A percentile compares a stretch with the other conserved stretches of the same genome.
Evolutionary conservation across 1,140 invertebrate genomes (phyloP).

Genomic region (Gryllus bimaculatus): DNA sequence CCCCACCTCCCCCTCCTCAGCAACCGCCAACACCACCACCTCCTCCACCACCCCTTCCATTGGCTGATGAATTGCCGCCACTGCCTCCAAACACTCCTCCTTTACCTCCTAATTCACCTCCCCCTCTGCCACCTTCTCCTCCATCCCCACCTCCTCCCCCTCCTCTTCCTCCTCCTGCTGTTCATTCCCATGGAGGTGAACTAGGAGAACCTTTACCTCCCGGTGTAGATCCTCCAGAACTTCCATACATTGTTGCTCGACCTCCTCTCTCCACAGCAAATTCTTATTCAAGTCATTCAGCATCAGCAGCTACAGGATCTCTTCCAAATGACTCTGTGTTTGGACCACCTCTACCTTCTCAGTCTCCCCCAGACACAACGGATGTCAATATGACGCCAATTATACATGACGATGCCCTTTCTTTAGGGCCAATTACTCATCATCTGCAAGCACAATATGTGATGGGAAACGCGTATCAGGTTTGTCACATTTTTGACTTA

Average conservation of each 20-base stretch:
- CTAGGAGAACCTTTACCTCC: slow-evolving; percentile 39
- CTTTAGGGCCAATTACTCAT: neutral
- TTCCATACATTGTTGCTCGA: slow-evolving; percentile 21
- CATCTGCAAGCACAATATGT: slow-evolving; percentile 8
- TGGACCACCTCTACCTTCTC: slow-evolving; percentile 19
- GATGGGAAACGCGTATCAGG: slow-evolving; percentile 12
- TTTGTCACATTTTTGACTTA: neutral
- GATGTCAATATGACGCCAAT: slow-evolving; percentile 9
- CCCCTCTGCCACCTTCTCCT: slow-evolving; percentile 13
- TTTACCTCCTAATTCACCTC: slow-evolving; percentile 1
- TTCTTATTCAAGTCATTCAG: neutral
- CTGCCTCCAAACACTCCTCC: slow-evolving; percentile 8
- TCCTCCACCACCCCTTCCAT: slow-evolving; percentile 11
- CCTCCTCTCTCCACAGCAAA: slow-evolving; percentile 12
- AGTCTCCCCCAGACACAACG: slow-evolving; percentile 15
- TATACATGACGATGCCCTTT: neutral
- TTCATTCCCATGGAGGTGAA: slow-evolving; percentile 8
- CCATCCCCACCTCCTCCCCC: slow-evolving; percentile 39
- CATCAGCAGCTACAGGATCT: slow-evolving; percentile 18
- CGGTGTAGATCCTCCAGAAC: slow-evolving; percentile 39
- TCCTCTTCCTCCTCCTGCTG: slow-evolving; percentile 24
- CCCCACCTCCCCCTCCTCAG: slow-evolving; percentile 11
- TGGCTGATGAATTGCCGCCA: neutral
- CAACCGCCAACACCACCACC: slow-evolving; percentile 8
- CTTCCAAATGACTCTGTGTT: slow-evolving; percentile 18